Evolutionary conservation across 2,888 invertebrate genomes (phyloP).

Genomic region (Thymelicus lineola): DNA sequence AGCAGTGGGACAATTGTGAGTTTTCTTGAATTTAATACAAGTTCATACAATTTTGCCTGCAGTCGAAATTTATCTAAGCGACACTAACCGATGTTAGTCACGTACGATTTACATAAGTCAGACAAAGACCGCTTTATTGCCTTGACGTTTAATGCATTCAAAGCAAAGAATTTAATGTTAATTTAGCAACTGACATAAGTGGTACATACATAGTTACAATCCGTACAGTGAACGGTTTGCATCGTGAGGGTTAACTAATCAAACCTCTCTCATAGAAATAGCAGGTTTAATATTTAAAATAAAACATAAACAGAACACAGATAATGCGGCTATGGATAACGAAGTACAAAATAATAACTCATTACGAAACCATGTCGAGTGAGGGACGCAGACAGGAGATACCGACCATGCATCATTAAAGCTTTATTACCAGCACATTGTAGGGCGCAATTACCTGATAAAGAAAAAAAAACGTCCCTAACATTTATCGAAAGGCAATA

Average conservation of each 20-base stretch:
- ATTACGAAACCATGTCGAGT: slow-evolving; percentile 37
- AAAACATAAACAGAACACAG: slow-evolving; percentile 28
- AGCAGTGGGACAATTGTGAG: too few relatives aligned
- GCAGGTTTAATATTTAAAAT: slow-evolving; percentile 9
- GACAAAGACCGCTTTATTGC: too few relatives aligned
- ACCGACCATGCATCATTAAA: slow-evolving; percentile 38
- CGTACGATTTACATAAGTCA: too few relatives aligned
- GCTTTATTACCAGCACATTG: slow-evolving; percentile 39
- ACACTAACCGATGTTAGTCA: too few relatives aligned
- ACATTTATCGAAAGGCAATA: slow-evolving; percentile 46
- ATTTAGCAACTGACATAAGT: not conserved
- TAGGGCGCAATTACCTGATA: slow-evolving; percentile 36
- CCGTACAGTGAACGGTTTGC: too few relatives aligned
- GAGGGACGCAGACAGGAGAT: slow-evolving; percentile 36
- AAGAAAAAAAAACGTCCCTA: slow-evolving; percentile 34
- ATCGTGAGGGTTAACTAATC: not conserved
- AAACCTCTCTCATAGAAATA: slow-evolving; percentile 6
- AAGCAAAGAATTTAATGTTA: not conserved
- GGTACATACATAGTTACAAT: too few relatives aligned
- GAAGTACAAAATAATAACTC: slow-evolving; percentile 39
- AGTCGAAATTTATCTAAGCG: too few relatives aligned
- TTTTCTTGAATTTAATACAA: too few relatives aligned
- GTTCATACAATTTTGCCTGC: too few relatives aligned
- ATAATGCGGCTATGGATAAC: slow-evolving; percentile 35
- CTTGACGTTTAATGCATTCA: too few relatives aligned